Evolutionary conservation across 2,113 vertebrate genomes (phyloP), one percentile per base, ranked within the genome.

Genomic region (Triplophysa rosa): DNA sequence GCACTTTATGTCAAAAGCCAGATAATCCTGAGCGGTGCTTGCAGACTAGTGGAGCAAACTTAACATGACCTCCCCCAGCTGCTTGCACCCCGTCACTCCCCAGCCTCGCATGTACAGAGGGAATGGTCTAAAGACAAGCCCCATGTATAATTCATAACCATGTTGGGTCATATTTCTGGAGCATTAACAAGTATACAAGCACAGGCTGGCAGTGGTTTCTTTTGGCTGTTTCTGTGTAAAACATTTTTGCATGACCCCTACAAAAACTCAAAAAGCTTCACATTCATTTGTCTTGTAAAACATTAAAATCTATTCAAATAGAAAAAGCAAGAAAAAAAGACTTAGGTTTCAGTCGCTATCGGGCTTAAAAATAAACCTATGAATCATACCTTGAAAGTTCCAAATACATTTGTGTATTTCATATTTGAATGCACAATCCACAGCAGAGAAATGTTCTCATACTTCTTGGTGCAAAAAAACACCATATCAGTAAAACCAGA

Each of bases 121-220:
- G 72, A 71, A 67, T 65, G 61, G 40, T 75, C 70, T 63, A 24
- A 82, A 84, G 75, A 76, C 52, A 56, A 71, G 26, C 47, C 54
- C 37, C 33, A 77, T 82, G 16, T 78, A 85, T 85, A 72, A 80
- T 82, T 56, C 67, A 80, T 83, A 52, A 66, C 67, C 37, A 24
- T 67, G 67, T 47, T 68, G 73, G 66, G 64, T 37, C 78, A 71
- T 75, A 70, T 78, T 63, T 72, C 80, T 29, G 59, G 74, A 67
- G 65, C 80, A 80, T 84, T 80, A 77, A 67, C 42, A 62, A 62
- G 61, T 52, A 76, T 76, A 24, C 61, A 63, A 65, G 61, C 73
- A 75, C 37, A 74, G 11, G 49, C 72, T 10, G 33, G 49, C 26
- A 40, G 1, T 33, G 42, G 21, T 21, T 68, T 37, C 33, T 37